These are phyloP conservation scores for Ceyx melanurus DNA, from an alignment of 2,113 vertebrate genomes.

Conservation along the genomic window DNA sequence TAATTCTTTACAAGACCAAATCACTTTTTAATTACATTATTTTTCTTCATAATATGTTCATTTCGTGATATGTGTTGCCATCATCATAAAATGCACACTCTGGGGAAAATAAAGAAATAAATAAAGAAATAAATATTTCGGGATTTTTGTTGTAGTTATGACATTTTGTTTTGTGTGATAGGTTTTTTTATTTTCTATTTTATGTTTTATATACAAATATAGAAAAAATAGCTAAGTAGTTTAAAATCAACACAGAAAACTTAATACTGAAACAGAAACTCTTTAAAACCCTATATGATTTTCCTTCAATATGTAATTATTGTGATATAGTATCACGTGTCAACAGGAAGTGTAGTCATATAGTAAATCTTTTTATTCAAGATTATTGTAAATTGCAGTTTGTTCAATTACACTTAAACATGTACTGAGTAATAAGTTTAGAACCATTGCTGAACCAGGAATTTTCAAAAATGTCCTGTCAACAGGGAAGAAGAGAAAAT, in stretches of 20 bases:
- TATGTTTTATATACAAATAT: not conserved
- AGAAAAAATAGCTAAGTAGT: not conserved
- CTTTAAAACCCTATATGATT: not conserved
- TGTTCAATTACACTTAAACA: not conserved
- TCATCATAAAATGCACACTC: not conserved
- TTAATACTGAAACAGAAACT: not conserved
- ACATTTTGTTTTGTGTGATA: not conserved
- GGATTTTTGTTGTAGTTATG: not conserved
- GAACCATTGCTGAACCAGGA: not conserved
- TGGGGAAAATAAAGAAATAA: not conserved
- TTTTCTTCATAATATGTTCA: not conserved
- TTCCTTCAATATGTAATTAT: not conserved
- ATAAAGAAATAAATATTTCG: not conserved
- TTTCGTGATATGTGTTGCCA: not conserved
- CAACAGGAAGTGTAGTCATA: not conserved
- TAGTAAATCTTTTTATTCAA: not conserved
- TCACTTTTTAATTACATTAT: not conserved
- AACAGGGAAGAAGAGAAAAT: not conserved
- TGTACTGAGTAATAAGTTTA: not conserved
- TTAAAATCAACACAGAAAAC: not conserved
- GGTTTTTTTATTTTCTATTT: not conserved
- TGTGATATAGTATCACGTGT: not conserved
- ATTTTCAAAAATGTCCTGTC: not conserved
- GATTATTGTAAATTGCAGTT: not conserved
- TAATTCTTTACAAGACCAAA: not conserved